Evolutionary conservation across 2,888 invertebrate genomes (phyloP), one percentile per base, ranked within the genome.

Genomic region (Apotomis betuletana): DNA sequence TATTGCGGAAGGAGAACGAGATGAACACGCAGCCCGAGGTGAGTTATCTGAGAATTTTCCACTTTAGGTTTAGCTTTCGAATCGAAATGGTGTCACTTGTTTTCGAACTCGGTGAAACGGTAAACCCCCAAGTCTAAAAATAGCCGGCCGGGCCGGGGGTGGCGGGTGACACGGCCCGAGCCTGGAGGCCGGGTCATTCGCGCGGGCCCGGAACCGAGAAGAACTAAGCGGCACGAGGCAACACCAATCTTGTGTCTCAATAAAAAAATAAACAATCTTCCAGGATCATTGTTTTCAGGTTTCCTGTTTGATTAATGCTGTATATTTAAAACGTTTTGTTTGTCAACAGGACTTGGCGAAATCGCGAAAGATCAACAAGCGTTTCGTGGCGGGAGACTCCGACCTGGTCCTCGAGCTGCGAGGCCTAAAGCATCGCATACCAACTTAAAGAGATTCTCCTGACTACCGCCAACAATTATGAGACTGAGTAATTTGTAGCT

Each of bases 351-450:
- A 89, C 74, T 74, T 85, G 46, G 76, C 81, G 59, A 88, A 89
- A 75, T 79, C 80, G 51, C 85, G 91, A 76, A 90, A 94, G 78
- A 94, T 95, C 83, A 94, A 95, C 78, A 96, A 96, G 82, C 93
- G 95, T 71, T 95, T 95, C 83, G 94, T 95, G 61, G 93, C 95
- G 1, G 94, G 93, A 75, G 95, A 96, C 83, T 94, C 95, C 69
- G 95, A 94, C 78, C 89, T 96, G 69, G 95, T 95, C 4, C 89
- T 94, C 58, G 95, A 96, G 86, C 92, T 96, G 67, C 94, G 95
- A 77, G 94, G 95, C 68, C 90, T 96, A 69, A 96, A 95, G 86
- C 95, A 95, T 83, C 91, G 91, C 81, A 93, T 93, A 76, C 86
- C 92, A 64, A 94, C 95, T 83, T 95, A 95, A 94, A 85, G 80